Percentiles rank a stretch among this genome's conserved stretches.
Evolutionary conservation across 2,888 invertebrate genomes (phyloP).

Genomic region (Phlogophora meticulosa): DNA sequence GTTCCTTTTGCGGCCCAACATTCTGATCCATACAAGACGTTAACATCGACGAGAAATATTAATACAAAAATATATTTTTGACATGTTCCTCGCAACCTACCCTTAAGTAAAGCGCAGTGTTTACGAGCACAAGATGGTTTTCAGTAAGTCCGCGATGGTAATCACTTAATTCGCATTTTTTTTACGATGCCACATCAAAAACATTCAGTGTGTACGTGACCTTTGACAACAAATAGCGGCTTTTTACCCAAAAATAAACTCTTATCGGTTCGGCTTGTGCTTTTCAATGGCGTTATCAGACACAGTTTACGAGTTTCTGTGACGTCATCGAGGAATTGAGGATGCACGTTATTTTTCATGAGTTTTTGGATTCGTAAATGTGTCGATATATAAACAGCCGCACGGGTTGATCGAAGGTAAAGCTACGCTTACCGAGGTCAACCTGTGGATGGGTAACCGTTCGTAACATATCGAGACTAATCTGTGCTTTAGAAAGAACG

Average conservation of each 20-base stretch:
- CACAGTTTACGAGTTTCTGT: slow-evolving; percentile 43
- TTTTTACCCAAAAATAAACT: slow-evolving; percentile 49
- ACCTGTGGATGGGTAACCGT: too few relatives aligned
- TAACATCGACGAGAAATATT: too few relatives aligned
- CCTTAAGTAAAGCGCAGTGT: slow-evolving; percentile 66
- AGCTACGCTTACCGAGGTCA: too few relatives aligned
- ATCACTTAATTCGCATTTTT: slow-evolving; percentile 74
- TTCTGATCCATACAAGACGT: too few relatives aligned
- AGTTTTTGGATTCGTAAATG: neutral
- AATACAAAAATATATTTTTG: neutral
- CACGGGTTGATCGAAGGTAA: too few relatives aligned
- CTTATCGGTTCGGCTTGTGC: slow-evolving; percentile 28
- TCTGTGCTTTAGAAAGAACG: too few relatives aligned
- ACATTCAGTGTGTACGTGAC: slow-evolving; percentile 51
- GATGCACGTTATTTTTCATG: slow-evolving; percentile 5
- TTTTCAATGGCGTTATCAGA: slow-evolving; percentile 50
- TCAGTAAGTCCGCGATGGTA: slow-evolving; percentile 71
- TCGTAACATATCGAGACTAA: too few relatives aligned
- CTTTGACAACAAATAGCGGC: slow-evolving; percentile 59
- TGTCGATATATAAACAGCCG: too few relatives aligned
- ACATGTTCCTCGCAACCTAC: neutral
- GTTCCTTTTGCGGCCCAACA: too few relatives aligned
- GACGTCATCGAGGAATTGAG: slow-evolving; percentile 24
- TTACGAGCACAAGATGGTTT: slow-evolving; percentile 70
- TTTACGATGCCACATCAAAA: slow-evolving; percentile 71